phyloP scores from a whole-genome alignment of 1,140 invertebrate species.

The Rhagoletis pomonella region DNA sequence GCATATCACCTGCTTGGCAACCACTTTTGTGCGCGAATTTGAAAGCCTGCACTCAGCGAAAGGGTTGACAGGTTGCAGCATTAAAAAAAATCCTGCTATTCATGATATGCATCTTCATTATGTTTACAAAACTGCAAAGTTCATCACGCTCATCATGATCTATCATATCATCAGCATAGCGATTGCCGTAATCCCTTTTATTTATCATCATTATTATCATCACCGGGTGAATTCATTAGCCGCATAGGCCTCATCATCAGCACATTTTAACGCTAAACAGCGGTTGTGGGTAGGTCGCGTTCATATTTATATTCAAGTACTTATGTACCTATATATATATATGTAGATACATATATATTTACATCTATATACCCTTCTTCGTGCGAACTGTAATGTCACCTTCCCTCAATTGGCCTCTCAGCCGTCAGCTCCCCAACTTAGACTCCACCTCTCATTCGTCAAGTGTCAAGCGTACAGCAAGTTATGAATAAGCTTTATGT shows the following conservation, averaged over 20 bases:
- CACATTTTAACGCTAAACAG: not conserved
- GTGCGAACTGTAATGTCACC: not conserved
- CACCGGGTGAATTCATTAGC: not conserved
- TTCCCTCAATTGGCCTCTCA: conserved; percentile 8
- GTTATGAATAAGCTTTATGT: conserved; percentile 23
- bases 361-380: not conserved
- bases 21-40: not conserved
- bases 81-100: not conserved
- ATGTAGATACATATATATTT: not conserved
- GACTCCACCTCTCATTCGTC: not conserved
- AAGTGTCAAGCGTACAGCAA: conserved; percentile 24
- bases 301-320: not conserved
- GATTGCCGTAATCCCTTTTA: not conserved
- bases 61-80: not conserved
- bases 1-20: not conserved
- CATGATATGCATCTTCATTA: not conserved
- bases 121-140: not conserved
- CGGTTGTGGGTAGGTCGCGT: not conserved
- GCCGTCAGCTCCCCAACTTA: not conserved
- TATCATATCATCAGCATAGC: not conserved
- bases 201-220: conserved; percentile 18
- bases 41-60: not conserved
- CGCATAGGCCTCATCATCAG: not conserved
- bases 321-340: not conserved
- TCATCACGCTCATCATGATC: not conserved